These are phyloP conservation scores for Eumaeus atala DNA, from an alignment of 1,140 invertebrate genomes.

Conservation along the genomic window DNA sequence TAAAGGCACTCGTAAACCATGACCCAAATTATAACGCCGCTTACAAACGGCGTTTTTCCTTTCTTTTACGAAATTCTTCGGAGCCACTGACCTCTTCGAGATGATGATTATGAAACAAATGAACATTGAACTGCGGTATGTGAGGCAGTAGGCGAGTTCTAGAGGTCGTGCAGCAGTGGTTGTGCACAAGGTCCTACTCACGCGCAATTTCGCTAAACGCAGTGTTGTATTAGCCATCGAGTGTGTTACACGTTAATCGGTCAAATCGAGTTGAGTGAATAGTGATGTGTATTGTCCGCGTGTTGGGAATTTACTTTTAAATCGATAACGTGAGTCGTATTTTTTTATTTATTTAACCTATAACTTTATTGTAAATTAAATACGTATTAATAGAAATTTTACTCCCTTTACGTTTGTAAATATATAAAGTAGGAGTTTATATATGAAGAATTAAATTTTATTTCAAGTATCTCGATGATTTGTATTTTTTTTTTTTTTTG, in stretches of 20 bases:
- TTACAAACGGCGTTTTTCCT: background rate
- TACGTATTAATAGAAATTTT: too few species aligned
- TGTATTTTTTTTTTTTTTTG: too few species aligned
- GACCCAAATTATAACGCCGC: slow-evolving; percentile 7
- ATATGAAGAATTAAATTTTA: too few species aligned
- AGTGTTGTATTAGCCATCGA: slow-evolving; percentile 20
- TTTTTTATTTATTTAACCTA: slow-evolving; percentile 13
- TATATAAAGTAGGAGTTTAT: too few species aligned
- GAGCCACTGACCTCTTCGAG: background rate
- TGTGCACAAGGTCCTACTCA: slow-evolving; percentile 22
- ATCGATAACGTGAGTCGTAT: slow-evolving; percentile 7
- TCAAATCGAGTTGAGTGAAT: slow-evolving; percentile 11
- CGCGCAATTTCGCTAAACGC: slow-evolving; percentile 28
- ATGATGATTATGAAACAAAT: too few species aligned
- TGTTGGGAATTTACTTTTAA: background rate
- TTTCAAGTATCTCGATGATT: too few species aligned
- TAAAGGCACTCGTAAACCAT: slow-evolving; percentile 7
- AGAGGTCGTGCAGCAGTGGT: slow-evolving; percentile 9
- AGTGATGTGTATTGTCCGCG: slow-evolving; percentile 15
- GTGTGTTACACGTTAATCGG: slow-evolving; percentile 12
- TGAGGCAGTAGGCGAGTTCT: background rate
- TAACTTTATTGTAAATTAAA: too few species aligned
- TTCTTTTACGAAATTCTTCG: slow-evolving; percentile 9
- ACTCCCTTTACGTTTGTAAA: too few species aligned
- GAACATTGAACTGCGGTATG: background rate